Percentiles rank a stretch among this genome's conserved stretches.
Evolutionary conservation across 2,888 invertebrate genomes (phyloP).

Genomic region (Aquatica leii): DNA sequence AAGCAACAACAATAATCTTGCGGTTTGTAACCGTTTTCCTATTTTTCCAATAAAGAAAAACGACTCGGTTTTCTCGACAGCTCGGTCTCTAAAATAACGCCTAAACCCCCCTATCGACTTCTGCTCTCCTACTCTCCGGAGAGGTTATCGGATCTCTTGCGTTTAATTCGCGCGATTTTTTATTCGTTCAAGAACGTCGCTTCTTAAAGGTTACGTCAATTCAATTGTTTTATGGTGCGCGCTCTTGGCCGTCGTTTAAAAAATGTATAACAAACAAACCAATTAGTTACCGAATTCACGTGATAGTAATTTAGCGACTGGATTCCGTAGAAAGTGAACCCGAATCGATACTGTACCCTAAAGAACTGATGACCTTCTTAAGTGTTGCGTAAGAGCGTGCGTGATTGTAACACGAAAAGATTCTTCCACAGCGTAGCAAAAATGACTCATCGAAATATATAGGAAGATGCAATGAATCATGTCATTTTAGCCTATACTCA

Average conservation of each 20-base stretch:
- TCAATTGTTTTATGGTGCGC: slow-evolving; percentile 24
- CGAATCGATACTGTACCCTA: slow-evolving; percentile 23
- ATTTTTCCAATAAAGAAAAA: slow-evolving; percentile 7
- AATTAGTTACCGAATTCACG: slow-evolving; percentile 27
- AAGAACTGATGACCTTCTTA: slow-evolving; percentile 24
- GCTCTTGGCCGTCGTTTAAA: slow-evolving; percentile 19
- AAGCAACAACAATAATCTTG: slow-evolving; percentile 9
- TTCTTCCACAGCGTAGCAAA: neutral
- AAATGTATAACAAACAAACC: slow-evolving; percentile 26
- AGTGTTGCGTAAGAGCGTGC: slow-evolving; percentile 23
- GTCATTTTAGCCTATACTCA: too few relatives aligned
- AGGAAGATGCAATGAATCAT: too few relatives aligned
- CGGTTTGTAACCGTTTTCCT: slow-evolving; percentile 16
- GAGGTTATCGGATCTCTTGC: slow-evolving; percentile 48
- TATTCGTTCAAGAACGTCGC: neutral
- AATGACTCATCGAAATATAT: too few relatives aligned
- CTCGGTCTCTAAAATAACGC: neutral
- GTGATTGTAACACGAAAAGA: slow-evolving; percentile 11
- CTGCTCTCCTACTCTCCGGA: slow-evolving; percentile 51
- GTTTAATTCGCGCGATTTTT: neutral
- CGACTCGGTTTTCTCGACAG: neutral
- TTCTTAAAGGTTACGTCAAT: slow-evolving; percentile 8
- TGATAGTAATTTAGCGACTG: slow-evolving; percentile 30
- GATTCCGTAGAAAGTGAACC: slow-evolving; percentile 52
- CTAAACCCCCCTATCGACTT: slow-evolving; percentile 37